A percentile compares a stretch with the other conserved stretches of the same genome.
Evolutionary conservation across 2,888 invertebrate genomes (phyloP).

Genomic region (Malacosoma neustria): DNA sequence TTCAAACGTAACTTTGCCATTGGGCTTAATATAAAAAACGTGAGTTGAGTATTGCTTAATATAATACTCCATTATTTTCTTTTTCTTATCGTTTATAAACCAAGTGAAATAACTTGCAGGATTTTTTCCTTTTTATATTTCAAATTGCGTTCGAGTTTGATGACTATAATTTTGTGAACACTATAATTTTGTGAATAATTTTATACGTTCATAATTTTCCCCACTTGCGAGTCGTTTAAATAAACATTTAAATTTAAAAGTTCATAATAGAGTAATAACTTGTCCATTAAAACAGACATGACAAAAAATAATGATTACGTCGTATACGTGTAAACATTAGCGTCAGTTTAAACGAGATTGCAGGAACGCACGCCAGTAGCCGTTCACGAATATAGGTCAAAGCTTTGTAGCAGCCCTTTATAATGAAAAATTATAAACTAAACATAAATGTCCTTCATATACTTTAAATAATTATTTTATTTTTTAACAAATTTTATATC

Average conservation of each 20-base stretch:
- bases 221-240: constrained; percentile 18
- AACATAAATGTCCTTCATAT: too few relatives aligned
- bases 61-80: constrained; percentile 19
- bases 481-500: too few relatives aligned
- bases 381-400: constrained; percentile 32
- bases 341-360: constrained; percentile 50
- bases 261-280: constrained; percentile 45
- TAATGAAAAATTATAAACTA: too few relatives aligned
- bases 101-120: constrained; percentile 15
- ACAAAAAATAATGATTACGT: constrained; percentile 47
- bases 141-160: constrained; percentile 3
- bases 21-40: constrained; percentile 33
- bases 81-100: constrained; percentile 24
- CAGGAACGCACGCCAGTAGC: constrained; percentile 44
- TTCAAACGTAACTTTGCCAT: constrained; percentile 52
- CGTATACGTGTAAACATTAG: constrained; percentile 57
- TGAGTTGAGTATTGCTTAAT: constrained; percentile 27
- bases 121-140: constrained; percentile 13
- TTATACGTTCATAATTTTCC: constrained; percentile 9
- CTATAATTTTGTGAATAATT: constrained; percentile 1
- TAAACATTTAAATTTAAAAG: constrained; percentile 20
- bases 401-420: constrained; percentile 6
- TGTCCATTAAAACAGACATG: constrained; percentile 35
- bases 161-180: constrained; percentile 3
- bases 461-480: too few relatives aligned